phyloP scores from a whole-genome alignment of 35 echinoderm and acorn worm species.

The Eucidaris tribuloides region DNA sequence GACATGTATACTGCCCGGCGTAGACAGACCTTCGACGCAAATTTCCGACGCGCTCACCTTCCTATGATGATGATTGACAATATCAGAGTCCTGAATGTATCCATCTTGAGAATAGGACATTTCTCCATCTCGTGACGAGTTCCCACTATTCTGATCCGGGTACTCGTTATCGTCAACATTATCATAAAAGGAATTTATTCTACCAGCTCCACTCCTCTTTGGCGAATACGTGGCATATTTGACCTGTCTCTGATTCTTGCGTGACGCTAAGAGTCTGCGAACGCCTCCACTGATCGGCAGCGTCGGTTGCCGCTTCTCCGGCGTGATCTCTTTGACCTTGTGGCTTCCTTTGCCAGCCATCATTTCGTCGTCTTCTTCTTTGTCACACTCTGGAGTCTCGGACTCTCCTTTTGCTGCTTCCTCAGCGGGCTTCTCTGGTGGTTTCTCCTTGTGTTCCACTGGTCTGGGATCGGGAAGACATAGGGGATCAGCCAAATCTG shows the following conservation, averaged over 20 bases:
- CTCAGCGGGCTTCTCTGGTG: not conserved
- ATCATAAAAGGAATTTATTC: conserved; percentile 73
- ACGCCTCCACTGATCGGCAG: conserved; percentile 44
- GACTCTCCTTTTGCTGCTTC: not conserved
- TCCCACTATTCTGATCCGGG: not conserved
- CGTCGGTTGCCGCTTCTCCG: not conserved
- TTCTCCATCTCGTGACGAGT: not conserved
- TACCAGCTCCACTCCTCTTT: conserved; percentile 40
- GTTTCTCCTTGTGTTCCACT: not conserved
- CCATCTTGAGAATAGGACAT: conserved; percentile 14
- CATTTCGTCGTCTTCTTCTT: not conserved
- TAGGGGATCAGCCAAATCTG: not conserved
- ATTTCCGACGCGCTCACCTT: conserved; percentile 6
- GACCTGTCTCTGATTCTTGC: conserved; percentile 50
- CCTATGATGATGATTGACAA: not conserved
- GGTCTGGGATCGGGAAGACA: not conserved
- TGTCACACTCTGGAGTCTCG: not conserved
- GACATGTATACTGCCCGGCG: conserved; percentile 17
- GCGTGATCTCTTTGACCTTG: not conserved
- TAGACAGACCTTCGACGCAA: conserved; percentile 4
- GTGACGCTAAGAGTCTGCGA: conserved; percentile 44
- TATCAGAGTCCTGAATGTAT: conserved; percentile 9
- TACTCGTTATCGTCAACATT: conserved; percentile 66
- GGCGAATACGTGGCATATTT: conserved; percentile 91
- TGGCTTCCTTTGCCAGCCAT: conserved; percentile 12